Percentiles rank a stretch among this genome's conserved stretches.
phyloP scores from a whole-genome alignment of 1,140 invertebrate species.

The Bombus polaris region DNA sequence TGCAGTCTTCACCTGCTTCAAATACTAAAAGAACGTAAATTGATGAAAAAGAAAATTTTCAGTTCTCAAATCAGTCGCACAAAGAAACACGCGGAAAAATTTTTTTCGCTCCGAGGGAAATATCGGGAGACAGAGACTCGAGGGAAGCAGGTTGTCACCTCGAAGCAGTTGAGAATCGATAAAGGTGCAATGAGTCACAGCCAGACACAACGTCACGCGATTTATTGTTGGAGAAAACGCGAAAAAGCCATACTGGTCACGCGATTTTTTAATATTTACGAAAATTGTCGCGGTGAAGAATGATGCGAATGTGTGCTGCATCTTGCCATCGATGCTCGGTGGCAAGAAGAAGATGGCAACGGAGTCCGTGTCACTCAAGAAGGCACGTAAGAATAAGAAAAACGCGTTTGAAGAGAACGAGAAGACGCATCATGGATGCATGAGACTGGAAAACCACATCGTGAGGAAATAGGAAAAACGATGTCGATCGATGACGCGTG shows the following conservation, averaged over 20 bases:
- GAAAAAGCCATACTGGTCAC: neutral
- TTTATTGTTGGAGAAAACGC: neutral
- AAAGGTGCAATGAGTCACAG: slow-evolving; percentile 4
- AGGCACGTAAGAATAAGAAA: neutral
- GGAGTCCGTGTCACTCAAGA: neutral
- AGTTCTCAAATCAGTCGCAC: neutral
- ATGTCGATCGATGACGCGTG: neutral
- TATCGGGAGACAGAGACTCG: neutral
- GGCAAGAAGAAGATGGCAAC: neutral
- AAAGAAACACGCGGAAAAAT: neutral
- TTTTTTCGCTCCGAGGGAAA: neutral
- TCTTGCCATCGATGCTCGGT: neutral
- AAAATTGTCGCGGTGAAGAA: neutral
- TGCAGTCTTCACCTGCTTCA: neutral
- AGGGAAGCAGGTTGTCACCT: too few relatives aligned
- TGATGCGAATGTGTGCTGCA: neutral
- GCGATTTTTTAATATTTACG: slow-evolving; percentile 37
- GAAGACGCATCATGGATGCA: slow-evolving; percentile 2
- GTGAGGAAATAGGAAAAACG: slow-evolving; percentile 6
- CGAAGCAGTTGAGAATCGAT: slow-evolving; percentile 17
- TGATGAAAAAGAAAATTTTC: neutral
- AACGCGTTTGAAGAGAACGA: neutral
- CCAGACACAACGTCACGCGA: neutral
- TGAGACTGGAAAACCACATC: slow-evolving; percentile 1
- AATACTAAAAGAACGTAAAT: neutral